Conservation (phyloP, 1,140 invertebrate species). For the Hyphantria cunea region DNA sequence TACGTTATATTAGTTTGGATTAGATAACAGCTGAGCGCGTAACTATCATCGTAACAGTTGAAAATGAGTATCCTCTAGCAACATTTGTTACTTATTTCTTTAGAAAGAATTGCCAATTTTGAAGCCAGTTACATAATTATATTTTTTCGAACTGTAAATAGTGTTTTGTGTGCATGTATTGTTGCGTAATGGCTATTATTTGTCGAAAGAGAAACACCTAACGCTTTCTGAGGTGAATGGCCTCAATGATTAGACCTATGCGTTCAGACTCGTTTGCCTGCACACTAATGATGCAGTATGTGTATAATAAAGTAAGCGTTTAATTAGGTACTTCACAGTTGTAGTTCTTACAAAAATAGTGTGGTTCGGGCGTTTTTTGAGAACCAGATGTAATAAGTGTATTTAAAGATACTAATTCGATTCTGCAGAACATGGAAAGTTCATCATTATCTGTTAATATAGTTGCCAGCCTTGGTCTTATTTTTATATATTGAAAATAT, state of each 20-base stretch:
- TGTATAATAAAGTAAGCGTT: not conserved
- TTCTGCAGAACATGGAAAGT: no score
- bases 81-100: not conserved
- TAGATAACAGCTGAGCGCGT: not conserved
- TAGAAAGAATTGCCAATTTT: conserved; percentile 1
- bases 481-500: no score
- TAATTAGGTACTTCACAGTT: not conserved
- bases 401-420: no score
- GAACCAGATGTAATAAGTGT: no score
- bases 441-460: no score
- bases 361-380: no score
- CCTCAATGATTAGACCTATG: conserved; percentile 8
- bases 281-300: not conserved
- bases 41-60: not conserved
- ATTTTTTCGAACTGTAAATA: conserved; percentile 7
- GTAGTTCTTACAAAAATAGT: not conserved
- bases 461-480: no score
- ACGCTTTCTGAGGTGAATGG: conserved; percentile 16
- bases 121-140: conserved; percentile 1
- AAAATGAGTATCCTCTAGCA: not conserved
- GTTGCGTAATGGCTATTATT: conserved; percentile 15
- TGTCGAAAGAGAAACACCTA: conserved; percentile 18
- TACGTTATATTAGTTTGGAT: not conserved
- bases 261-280: not conserved
- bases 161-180: conserved; percentile 8